Evolutionary conservation across 1,140 invertebrate genomes (phyloP), one percentile per base, ranked within the genome.

Genomic region (Penaeus vannamei): DNA sequence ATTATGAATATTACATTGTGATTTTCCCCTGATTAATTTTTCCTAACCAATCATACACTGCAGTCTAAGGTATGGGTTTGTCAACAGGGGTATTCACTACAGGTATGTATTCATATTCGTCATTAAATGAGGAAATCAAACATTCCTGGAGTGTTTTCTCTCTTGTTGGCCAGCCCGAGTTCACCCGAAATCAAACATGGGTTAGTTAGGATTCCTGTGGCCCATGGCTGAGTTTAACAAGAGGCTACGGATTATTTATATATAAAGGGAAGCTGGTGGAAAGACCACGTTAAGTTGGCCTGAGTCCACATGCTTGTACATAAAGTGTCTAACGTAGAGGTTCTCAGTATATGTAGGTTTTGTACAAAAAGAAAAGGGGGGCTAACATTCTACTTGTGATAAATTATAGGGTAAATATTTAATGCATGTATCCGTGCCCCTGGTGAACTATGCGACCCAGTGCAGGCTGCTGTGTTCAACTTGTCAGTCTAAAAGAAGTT

Each of bases 221-320:
- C 46, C 61, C 82, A 84, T 26, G 82, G 82, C 62, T 64, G 62
- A 76, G 69, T 53, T 89, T 83, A 87, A 84, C 69, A 82, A 59
- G 87, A 89, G 87, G 87, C 87, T 85, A 89, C 72, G 66, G 69
- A 84, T 84, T 89, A 79, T 84, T 84, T 84, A 60, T 84, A 42
- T 62, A 64, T 62, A 77, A 64, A 80, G 22, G 17, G 61, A 84
- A 42, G 64, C 82, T 84, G 60, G 29, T 80, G 42, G 82, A 84
- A n/a, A 79, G 87, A 53, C 60, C 85, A 69, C 26, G 19, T n/a
- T 42, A 76, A 61, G 85, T 12, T 80, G 85, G 85, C 76, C 14
- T 84, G 76, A 32, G 69, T 84, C 64, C 76, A 60, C 66, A 84
- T 84, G 87, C 82, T 64, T 89, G 87, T 89, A 89, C 86, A 84